Evolutionary conservation across 2,888 invertebrate genomes (phyloP).

Genomic region (Phalera bucephala): DNA sequence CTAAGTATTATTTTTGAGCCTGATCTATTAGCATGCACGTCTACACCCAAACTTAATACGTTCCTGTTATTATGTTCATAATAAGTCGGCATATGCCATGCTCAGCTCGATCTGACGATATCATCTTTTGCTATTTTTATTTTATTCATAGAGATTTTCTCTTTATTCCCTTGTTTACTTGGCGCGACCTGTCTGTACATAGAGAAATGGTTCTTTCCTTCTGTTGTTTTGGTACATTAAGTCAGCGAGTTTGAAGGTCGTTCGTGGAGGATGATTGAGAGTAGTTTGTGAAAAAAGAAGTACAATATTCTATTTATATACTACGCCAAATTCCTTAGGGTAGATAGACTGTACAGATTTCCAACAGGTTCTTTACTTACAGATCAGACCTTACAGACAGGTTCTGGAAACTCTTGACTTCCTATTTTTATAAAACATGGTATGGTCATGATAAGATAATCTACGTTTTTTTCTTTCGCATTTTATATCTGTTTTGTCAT

Average conservation of each 20-base stretch:
- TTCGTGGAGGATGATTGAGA: neutral
- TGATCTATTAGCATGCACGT: constrained; percentile 38
- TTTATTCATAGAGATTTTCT: constrained; percentile 78
- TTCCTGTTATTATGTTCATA: constrained; percentile 76
- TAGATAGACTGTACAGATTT: no score
- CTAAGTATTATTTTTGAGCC: no score
- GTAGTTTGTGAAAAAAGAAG: no score
- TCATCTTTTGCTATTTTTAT: constrained; percentile 78
- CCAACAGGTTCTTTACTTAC: no score
- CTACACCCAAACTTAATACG: constrained; percentile 66
- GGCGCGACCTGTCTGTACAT: constrained; percentile 8
- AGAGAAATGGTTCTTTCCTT: neutral
- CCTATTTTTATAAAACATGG: no score
- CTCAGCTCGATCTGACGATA: constrained; percentile 71
- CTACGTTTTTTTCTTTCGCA: no score
- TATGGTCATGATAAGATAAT: no score
- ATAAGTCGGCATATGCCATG: constrained; percentile 76
- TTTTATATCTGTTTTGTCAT: no score
- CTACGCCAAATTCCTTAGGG: no score
- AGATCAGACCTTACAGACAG: no score
- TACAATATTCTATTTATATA: no score
- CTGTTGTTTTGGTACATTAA: neutral
- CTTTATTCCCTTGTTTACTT: constrained; percentile 80
- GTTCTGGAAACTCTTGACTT: no score
- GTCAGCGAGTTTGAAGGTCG: constrained; percentile 3